Evolutionary conservation across 2,113 vertebrate genomes (phyloP).

Genomic region (Strigops habroptila): DNA sequence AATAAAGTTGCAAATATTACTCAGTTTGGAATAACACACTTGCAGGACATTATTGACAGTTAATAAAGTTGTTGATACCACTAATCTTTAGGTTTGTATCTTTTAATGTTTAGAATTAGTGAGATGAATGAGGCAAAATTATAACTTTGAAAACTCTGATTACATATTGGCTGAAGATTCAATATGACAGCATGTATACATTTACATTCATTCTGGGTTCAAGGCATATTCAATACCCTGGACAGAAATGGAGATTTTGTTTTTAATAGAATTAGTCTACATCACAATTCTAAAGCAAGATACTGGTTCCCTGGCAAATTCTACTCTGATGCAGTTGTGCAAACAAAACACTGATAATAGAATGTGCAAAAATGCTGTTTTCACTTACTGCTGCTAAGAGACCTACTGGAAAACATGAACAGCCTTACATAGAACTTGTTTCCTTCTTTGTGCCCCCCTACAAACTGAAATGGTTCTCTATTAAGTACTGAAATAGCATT

Average conservation of each 20-base stretch:
- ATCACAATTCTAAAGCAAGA: neutral
- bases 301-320: neutral
- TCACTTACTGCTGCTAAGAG: neutral
- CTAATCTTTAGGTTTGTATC: neutral
- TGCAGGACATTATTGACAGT: neutral
- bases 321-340: neutral
- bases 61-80: neutral
- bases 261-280: neutral
- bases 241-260: neutral
- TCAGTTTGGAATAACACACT: neutral
- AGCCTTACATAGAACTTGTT: neutral
- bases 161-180: neutral
- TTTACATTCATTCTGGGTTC: neutral
- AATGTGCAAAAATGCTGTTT: neutral
- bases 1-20: neutral
- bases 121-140: neutral
- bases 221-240: neutral
- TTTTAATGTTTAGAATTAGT: neutral
- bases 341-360: neutral
- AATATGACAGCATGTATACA: neutral
- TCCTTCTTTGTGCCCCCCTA: neutral
- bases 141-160: neutral
- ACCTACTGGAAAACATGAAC: neutral
- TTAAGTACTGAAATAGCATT: neutral
- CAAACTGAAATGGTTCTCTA: neutral